Evolutionary conservation across 2,797 vertebrate species (phyloP).

Genomic region (Parotocinclus haroldoi): DNA sequence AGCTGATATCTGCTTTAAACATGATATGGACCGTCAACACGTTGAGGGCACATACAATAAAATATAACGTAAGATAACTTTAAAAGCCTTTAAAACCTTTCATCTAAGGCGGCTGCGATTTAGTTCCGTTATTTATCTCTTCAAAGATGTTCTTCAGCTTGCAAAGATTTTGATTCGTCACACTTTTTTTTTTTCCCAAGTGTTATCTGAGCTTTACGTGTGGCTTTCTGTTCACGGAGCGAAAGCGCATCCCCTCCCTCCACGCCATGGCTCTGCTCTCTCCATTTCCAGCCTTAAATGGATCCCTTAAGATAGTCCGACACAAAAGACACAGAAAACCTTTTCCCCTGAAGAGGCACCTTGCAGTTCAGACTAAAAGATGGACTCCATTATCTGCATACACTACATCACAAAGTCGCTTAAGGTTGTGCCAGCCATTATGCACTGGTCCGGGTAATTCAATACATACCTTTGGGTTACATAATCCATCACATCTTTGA

Average conservation of each 20-base stretch:
- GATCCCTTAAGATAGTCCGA: not conserved
- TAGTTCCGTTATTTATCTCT: conserved; percentile 3
- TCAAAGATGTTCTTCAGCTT: not conserved
- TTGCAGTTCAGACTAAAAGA: not conserved
- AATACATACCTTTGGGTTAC: no score
- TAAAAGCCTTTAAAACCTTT: no score
- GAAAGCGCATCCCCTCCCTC: conserved; percentile 6
- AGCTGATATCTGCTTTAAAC: no score
- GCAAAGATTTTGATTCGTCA: no score
- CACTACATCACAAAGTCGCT: no score
- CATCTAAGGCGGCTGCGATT: no score
- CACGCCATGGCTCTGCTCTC: conserved; percentile 1
- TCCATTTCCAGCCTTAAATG: not conserved
- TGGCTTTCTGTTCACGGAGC: conserved; percentile 2
- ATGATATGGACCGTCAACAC: no score
- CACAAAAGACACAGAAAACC: not conserved
- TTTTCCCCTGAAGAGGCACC: not conserved
- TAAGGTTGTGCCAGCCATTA: no score
- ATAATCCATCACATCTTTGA: no score
- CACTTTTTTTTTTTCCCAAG: conserved; percentile 18
- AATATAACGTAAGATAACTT: no score
- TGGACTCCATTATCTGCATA: not conserved
- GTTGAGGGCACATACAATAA: no score
- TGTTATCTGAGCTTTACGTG: conserved; percentile 23
- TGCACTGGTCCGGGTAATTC: no score